Conservation (phyloP, 2,113 vertebrate genomes). For the Thamnophis sirtalis region DNA sequence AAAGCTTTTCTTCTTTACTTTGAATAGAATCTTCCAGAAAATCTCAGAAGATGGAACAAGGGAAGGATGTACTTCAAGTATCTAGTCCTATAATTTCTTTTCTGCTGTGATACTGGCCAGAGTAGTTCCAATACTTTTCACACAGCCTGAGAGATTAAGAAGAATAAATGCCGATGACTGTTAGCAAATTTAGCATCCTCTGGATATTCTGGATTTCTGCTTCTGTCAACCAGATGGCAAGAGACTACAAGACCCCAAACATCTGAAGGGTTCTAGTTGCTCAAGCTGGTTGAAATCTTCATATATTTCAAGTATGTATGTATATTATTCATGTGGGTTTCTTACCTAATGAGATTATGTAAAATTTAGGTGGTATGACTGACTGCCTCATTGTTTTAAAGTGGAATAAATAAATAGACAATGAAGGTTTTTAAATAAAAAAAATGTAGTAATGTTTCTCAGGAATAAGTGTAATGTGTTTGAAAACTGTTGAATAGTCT, state of each 20-base stretch:
- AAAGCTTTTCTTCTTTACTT: not conserved
- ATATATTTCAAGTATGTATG: too few relatives aligned
- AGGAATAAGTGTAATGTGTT: conserved; percentile 42
- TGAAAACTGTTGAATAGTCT: conserved; percentile 57
- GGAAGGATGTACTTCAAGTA: not conserved
- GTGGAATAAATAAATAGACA: not conserved
- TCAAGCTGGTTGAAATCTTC: not conserved
- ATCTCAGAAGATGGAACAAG: not conserved
- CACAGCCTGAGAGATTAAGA: not conserved
- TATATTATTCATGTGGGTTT: not conserved
- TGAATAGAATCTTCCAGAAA: not conserved
- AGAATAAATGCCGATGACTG: not conserved
- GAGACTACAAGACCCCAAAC: not conserved
- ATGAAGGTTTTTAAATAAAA: not conserved
- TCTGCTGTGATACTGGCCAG: not conserved
- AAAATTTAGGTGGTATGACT: not conserved
- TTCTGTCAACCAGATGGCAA: not conserved
- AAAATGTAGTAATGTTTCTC: conserved; percentile 39
- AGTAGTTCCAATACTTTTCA: not conserved
- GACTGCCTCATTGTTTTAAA: not conserved
- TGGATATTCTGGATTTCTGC: not conserved
- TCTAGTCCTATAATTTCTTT: not conserved
- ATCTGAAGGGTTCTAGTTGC: not conserved
- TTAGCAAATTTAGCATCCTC: not conserved
- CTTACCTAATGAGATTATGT: not conserved